Base-by-base conservation (phyloP, 2,113 vertebrate genomes). In the Petaurus breviceps region DNA sequence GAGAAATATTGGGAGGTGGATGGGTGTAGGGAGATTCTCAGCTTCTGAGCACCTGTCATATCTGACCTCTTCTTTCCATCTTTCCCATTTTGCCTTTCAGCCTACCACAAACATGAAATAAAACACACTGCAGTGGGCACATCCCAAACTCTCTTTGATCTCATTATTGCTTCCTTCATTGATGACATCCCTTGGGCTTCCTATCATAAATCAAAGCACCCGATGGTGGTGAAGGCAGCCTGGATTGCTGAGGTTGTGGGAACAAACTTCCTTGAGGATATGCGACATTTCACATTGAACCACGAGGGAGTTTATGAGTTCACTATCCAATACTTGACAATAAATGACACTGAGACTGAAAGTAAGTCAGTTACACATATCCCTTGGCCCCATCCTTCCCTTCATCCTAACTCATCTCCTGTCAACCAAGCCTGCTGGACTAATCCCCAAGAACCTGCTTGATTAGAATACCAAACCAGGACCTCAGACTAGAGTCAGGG, bases 391-490 rank as follows among this genome's bases (percentile, higher is more conserved):
- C 37, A 77, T n/a, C 5, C 61, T 19, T n/a, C 37, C 37, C 31
- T 12, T 77, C 31, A n/a, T 77, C 4, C 14, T n/a, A 77, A 16
- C 0, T 61, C 31, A 68, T 14, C 3, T 77, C 37, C 61, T n/a
- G 14, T 77, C 61, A 37, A 77, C 61, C 14, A 77, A 77, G 61
- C 3, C 61, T n/a, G 12, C 0, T 77, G 37, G 37, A 19, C 3
- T 4, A 77, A 19, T 77, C 37, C 37, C 16, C 4, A 77, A 77
- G 37, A 16, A n/a, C 0, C 12, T 68, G 31, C 2, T 68, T 8
- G 0, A 1, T 68, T 16, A n/a, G 12, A 2, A 77, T 37, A 11
- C 11, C 11, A n/a, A 1, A 14, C 14, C 0, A 37, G 16, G 37
- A 1, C 4, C 31, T n/a, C 1, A n/a, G 14, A n/a, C 1, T 14